These are phyloP conservation scores for Oryzias javanicus DNA, from an alignment of 2,113 vertebrate genomes.

Conservation along the genomic window DNA sequence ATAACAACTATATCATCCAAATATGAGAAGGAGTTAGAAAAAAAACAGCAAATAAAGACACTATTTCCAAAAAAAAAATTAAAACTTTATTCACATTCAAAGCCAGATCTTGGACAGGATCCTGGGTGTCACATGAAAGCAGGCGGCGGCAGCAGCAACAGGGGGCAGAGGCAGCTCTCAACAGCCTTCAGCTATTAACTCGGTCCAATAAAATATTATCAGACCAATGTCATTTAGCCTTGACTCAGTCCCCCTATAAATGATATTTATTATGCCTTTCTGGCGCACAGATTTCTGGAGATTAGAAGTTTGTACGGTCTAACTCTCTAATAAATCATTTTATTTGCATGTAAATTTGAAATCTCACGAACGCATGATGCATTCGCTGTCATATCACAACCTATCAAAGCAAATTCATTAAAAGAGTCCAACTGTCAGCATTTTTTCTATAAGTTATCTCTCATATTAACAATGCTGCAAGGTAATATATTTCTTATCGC, in stretches of 20 bases:
- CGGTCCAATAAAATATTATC: slow-evolving; percentile 2
- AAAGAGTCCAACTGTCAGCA: too few relatives aligned
- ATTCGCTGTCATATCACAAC: background rate
- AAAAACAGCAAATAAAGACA: background rate
- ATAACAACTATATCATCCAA: background rate
- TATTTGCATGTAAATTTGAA: background rate
- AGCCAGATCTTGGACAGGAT: background rate
- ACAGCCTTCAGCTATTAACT: slow-evolving; percentile 5
- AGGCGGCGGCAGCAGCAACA: slow-evolving; percentile 10
- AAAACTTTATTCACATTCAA: slow-evolving; percentile 8
- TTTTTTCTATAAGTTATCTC: too few relatives aligned
- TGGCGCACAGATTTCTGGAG: background rate
- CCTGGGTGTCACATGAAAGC: background rate
- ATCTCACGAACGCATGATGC: background rate
- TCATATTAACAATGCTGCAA: too few relatives aligned
- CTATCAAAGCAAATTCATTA: too few relatives aligned
- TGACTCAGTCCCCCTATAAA: background rate
- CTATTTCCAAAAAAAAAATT: background rate
- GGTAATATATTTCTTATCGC: too few relatives aligned
- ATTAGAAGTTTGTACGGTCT: background rate
- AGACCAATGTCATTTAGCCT: slow-evolving; percentile 2
- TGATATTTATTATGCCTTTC: background rate
- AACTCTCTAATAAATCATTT: background rate
- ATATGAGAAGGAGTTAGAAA: background rate
- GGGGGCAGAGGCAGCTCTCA: slow-evolving; percentile 4